These are phyloP conservation scores for Formica selysi DNA, from an alignment of 1,140 invertebrate genomes.

Conservation along the genomic window DNA sequence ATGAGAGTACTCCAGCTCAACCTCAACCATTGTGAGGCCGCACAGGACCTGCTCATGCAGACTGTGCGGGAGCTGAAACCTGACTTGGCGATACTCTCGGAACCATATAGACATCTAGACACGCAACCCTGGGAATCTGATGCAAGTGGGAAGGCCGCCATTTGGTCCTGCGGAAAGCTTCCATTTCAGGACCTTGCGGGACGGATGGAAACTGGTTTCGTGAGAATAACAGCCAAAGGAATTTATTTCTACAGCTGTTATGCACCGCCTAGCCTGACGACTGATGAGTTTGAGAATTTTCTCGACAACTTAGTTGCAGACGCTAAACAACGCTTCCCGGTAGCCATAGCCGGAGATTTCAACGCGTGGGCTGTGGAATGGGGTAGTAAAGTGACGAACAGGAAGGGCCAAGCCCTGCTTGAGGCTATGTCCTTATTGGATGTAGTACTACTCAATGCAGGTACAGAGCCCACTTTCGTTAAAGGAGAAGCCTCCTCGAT, in stretches of 20 bases:
- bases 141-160: conserved; percentile 21
- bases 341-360: too few species aligned
- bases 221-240: conserved; percentile 14
- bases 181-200: conserved; percentile 16
- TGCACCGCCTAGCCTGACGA: conserved; percentile 36
- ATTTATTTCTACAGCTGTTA: conserved; percentile 66
- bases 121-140: conserved; percentile 28
- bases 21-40: too few species aligned
- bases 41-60: conserved; percentile 45
- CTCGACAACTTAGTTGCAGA: not conserved
- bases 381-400: not conserved
- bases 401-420: conserved; percentile 37
- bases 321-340: conserved; percentile 24
- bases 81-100: conserved; percentile 16
- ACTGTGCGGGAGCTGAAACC: conserved; percentile 18
- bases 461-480: conserved; percentile 46
- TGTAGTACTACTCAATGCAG: conserved; percentile 55
- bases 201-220: not conserved
- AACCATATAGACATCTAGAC: conserved; percentile 28
- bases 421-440: conserved; percentile 57
- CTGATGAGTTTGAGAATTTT: too few species aligned
- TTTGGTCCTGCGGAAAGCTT: conserved; percentile 50
- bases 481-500: conserved; percentile 49
- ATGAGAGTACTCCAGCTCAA: conserved; percentile 66
- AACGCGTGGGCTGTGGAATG: not conserved